phyloP scores from a whole-genome alignment of 2,113 vertebrate species.

The Morone chrysops region DNA sequence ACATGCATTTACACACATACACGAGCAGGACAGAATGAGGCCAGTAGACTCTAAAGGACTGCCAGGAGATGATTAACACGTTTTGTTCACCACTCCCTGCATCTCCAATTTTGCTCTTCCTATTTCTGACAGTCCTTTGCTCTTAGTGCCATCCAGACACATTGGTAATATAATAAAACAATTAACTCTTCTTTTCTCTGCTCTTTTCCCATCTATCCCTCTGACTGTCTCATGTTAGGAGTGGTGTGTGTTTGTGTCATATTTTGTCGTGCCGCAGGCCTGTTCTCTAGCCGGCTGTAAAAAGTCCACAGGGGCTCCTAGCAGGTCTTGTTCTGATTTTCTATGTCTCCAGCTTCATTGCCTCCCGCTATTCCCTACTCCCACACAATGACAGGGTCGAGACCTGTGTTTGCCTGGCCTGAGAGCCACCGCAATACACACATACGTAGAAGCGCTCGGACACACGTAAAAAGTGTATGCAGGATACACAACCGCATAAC shows the following conservation, averaged over 20 bases:
- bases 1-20: conserved; percentile 19
- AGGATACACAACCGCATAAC: conserved; percentile 25
- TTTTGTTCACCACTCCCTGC: conserved; percentile 28
- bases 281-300: conserved; percentile 55
- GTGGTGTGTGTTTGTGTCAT: conserved; percentile 26
- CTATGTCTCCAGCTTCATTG: conserved; percentile 42
- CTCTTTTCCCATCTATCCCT: not conserved
- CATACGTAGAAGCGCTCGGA: conserved; percentile 3
- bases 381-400: conserved; percentile 60
- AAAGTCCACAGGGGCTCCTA: conserved; percentile 37
- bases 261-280: conserved; percentile 37
- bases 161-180: conserved; percentile 11
- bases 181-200: not conserved
- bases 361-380: conserved; percentile 45
- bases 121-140: conserved; percentile 33
- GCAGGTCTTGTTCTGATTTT: conserved; percentile 61
- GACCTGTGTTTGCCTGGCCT: conserved; percentile 46
- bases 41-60: conserved; percentile 45
- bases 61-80: conserved; percentile 55
- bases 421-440: conserved; percentile 27
- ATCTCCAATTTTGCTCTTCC: conserved; percentile 1
- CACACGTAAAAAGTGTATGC: conserved; percentile 15
- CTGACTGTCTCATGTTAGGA: conserved; percentile 12
- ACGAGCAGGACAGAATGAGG: conserved; percentile 63
- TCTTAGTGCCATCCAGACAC: conserved; percentile 30